phyloP scores from a whole-genome alignment of 2,888 invertebrate species.

The Rhagium mordax region DNA sequence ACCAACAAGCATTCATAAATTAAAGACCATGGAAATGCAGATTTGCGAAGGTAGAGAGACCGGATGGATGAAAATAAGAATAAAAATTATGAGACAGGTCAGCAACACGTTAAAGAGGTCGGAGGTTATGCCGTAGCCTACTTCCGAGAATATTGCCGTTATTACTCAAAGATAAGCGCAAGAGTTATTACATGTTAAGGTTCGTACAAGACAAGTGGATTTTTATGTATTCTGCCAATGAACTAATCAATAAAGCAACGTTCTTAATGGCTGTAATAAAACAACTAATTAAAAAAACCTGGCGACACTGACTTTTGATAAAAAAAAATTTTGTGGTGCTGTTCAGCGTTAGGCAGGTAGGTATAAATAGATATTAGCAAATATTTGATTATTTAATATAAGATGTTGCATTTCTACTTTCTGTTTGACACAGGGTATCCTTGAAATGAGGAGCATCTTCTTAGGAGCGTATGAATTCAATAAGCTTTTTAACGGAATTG shows the following conservation, averaged over 20 bases:
- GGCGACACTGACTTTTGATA: neutral
- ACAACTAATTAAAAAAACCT: neutral
- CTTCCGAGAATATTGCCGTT: conserved; percentile 30
- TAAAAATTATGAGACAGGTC: conserved; percentile 32
- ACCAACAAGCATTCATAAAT: conserved; percentile 28
- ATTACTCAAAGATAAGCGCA: conserved; percentile 25
- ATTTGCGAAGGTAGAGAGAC: conserved; percentile 6
- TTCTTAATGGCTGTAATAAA: conserved; percentile 15
- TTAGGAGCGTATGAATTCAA: too few relatives aligned
- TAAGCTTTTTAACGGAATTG: too few relatives aligned
- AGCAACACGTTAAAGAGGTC: conserved; percentile 25
- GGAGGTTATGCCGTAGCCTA: conserved; percentile 24
- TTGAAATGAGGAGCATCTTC: too few relatives aligned
- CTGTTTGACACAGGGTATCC: too few relatives aligned
- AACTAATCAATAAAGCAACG: neutral
- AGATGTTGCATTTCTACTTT: too few relatives aligned
- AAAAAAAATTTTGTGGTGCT: too few relatives aligned
- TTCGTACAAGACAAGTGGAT: conserved; percentile 19
- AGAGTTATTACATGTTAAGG: conserved; percentile 17
- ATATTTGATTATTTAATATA: too few relatives aligned
- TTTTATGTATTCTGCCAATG: conserved; percentile 16
- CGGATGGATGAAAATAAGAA: conserved; percentile 12
- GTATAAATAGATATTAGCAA: too few relatives aligned
- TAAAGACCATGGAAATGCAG: conserved; percentile 10
- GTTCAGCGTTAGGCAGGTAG: too few relatives aligned